Evolutionary conservation across 1,140 invertebrate species (phyloP), one percentile per base, ranked within the genome.

Genomic region (Chironomus striatipennis): DNA sequence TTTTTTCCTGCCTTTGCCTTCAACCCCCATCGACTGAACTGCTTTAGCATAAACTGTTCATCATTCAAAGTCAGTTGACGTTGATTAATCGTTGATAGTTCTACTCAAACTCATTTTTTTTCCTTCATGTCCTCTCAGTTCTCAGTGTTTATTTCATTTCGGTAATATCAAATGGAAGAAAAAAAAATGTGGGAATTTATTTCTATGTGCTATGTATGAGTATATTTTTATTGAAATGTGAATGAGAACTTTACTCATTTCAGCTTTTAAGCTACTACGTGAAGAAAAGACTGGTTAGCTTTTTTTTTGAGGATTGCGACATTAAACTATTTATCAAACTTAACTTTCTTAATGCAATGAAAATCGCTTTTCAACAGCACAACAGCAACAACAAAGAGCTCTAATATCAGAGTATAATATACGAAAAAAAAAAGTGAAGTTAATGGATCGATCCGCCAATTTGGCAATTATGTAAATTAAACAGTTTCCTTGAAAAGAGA

Each of bases 31-130:
- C 47, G 5, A 57, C 47, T 57, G 12, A 34, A 57, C 47, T 57
- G 47, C 47, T 70, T 70, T 21, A 21, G 18, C 65, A 70, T 70
- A 70, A 70, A 70, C 20, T 21, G 65, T 70, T 21, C 65, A 70
- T 70, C 65, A 70, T 70, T 70, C 65, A 70, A 70, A 70, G 65
- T 70, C 65, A 70, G 8, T 70, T 70, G 65, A 70, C 65, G 18
- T 70, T 70, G 65, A 70, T 70, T 70, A 70, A 70, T 70, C 65
- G 65, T 20, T 70, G 65, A 70, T 70, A 20, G 65, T 70, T 21
- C 65, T 12, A 18, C 18, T 70, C 18, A 18, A 4, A 17, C 65
- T 70, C 65, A 9, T 17, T 70, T 21, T 18, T 5, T 18, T 9
- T 18, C 17, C 10, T 21, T 70, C 65, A 8, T 21, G 20, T 21